Evolutionary conservation across 2,888 invertebrate genomes (phyloP).

Genomic region (Epinotia ramella): DNA sequence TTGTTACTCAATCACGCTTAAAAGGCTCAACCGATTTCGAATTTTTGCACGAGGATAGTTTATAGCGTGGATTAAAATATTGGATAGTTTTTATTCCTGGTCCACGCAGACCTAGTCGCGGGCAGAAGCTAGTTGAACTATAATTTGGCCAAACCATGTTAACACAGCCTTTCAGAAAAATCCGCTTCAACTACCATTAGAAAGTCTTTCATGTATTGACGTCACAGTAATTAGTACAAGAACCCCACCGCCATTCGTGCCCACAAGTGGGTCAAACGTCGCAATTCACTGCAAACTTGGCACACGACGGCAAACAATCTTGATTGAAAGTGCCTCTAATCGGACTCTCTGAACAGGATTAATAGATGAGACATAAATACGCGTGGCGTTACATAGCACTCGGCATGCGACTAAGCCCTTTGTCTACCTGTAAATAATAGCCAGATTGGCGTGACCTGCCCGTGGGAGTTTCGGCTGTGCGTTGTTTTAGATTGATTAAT

Average conservation of each 20-base stretch:
- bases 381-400: conserved; percentile 15
- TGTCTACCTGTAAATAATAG: conserved; percentile 22
- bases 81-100: no score
- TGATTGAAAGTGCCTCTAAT: conserved; percentile 76
- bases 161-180: neutral
- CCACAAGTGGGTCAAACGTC: conserved; percentile 47
- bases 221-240: conserved; percentile 43
- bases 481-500: conserved; percentile 44
- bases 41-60: no score
- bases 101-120: no score
- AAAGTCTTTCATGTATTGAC: conserved; percentile 39
- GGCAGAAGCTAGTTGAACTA: neutral
- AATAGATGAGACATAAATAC: conserved; percentile 45
- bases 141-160: neutral
- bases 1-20: no score
- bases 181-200: conserved; percentile 20
- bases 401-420: conserved; percentile 21
- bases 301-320: conserved; percentile 72
- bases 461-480: conserved; percentile 34
- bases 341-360: conserved; percentile 57
- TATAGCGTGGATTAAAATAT: no score
- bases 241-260: conserved; percentile 36
- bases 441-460: conserved; percentile 13
- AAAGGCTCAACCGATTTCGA: no score
- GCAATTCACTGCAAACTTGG: conserved; percentile 67